phyloP scores from a whole-genome alignment of 2,113 vertebrate species.

The Todiramphus saurophagus region DNA sequence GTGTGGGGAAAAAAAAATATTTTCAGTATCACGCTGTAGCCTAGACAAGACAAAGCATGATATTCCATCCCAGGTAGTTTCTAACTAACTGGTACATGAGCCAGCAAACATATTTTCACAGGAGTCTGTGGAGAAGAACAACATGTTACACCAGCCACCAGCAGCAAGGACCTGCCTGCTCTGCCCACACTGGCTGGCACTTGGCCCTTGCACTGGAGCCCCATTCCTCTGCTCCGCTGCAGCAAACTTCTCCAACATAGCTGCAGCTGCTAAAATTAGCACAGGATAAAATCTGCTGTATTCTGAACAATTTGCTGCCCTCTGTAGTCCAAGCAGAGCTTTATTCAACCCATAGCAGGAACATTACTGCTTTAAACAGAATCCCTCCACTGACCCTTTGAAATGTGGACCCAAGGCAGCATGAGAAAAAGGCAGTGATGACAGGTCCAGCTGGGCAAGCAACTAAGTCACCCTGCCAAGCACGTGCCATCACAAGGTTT shows the following conservation, averaged over 20 bases:
- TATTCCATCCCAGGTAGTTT: not conserved
- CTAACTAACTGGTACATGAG: not conserved
- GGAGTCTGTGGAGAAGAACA: not conserved
- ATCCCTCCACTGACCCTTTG: not conserved
- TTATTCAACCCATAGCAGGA: not conserved
- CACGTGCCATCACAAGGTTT: rapidly evolving
- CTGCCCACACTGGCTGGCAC: not conserved
- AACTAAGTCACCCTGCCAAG: not conserved
- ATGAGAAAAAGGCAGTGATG: not conserved
- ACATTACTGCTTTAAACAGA: not conserved
- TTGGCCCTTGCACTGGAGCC: not conserved
- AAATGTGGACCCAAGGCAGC: rapidly evolving
- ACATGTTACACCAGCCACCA: not conserved
- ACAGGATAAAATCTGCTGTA: not conserved
- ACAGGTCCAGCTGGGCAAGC: not conserved
- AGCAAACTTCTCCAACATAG: not conserved
- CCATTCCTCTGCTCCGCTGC: not conserved
- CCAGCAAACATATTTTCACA: not conserved
- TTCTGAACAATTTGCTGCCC: slow-evolving; percentile 26
- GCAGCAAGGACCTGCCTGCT: not conserved
- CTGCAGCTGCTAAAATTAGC: not conserved
- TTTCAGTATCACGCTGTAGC: not conserved
- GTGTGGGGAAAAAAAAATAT: rapidly evolving
- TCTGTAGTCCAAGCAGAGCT: not conserved
- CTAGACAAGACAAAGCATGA: not conserved